Evolutionary conservation across 2,113 vertebrate genomes (phyloP).

Genomic region (Dicrurus megarhynchus): DNA sequence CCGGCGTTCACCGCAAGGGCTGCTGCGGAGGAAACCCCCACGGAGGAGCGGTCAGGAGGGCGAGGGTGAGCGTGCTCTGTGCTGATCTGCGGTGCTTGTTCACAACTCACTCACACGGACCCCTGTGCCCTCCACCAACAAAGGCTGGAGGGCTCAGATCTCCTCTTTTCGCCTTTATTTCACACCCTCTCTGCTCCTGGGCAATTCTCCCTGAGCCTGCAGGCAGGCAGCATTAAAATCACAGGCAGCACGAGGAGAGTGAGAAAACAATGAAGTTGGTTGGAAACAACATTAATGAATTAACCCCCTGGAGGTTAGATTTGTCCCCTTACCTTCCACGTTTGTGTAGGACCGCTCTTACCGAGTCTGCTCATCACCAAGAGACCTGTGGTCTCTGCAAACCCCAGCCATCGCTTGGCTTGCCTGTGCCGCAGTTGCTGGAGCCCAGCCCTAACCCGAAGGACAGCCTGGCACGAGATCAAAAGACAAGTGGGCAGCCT

Average conservation of each 20-base stretch:
- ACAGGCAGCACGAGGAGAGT: neutral
- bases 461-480: neutral
- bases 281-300: neutral
- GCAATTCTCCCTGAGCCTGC: neutral
- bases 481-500: neutral
- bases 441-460: neutral
- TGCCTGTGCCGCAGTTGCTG: neutral
- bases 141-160: neutral
- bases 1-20: rapidly evolving
- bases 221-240: neutral
- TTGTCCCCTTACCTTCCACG: neutral
- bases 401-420: rapidly evolving
- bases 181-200: neutral
- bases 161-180: neutral
- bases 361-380: neutral
- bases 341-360: rapidly evolving
- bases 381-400: neutral
- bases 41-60: neutral
- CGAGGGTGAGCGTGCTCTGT: rapidly evolving
- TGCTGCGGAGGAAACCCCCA: rapidly evolving
- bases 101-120: too few species aligned
- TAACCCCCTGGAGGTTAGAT: neutral
- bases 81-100: neutral
- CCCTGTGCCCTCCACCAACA: neutral
- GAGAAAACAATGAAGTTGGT: neutral